phyloP scores from a whole-genome alignment of 2,113 vertebrate genomes.

The Grantiella picta region DNA sequence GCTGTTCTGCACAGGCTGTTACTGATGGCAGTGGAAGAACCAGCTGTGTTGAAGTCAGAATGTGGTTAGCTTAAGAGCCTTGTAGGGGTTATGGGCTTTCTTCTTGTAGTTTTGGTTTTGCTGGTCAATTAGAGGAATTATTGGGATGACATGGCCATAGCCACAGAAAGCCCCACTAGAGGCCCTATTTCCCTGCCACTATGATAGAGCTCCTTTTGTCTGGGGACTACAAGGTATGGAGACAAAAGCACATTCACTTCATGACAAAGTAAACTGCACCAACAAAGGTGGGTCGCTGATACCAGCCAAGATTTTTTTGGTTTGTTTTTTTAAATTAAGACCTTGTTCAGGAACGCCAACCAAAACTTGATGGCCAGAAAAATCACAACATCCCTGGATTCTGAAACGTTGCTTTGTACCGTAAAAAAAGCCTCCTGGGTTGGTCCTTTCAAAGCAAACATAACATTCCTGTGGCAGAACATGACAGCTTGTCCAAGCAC shows the following conservation, averaged over 20 bases:
- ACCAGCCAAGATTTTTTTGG: not conserved
- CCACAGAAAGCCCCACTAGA: not conserved
- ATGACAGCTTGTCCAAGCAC: not conserved
- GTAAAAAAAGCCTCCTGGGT: not conserved
- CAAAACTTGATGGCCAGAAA: not conserved
- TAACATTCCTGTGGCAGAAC: not conserved
- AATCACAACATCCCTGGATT: not conserved
- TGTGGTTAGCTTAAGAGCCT: not conserved
- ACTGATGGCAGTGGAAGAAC: too few species aligned
- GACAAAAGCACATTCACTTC: not conserved
- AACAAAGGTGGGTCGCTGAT: not conserved
- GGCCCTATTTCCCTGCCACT: not conserved
- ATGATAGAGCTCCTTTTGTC: not conserved
- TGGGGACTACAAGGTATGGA: not conserved
- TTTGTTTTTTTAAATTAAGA: not conserved
- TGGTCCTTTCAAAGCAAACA: constrained; percentile 11
- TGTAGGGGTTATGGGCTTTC: not conserved
- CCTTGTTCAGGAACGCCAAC: not conserved
- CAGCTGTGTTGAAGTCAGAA: too few species aligned
- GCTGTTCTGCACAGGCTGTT: too few species aligned
- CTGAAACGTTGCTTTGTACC: not conserved
- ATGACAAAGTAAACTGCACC: not conserved
- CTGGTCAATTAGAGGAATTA: not conserved
- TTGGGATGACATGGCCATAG: not conserved
- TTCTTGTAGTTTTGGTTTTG: not conserved